Evolutionary conservation across 2,888 invertebrate species (phyloP).

Genomic region (Andrena camellia): DNA sequence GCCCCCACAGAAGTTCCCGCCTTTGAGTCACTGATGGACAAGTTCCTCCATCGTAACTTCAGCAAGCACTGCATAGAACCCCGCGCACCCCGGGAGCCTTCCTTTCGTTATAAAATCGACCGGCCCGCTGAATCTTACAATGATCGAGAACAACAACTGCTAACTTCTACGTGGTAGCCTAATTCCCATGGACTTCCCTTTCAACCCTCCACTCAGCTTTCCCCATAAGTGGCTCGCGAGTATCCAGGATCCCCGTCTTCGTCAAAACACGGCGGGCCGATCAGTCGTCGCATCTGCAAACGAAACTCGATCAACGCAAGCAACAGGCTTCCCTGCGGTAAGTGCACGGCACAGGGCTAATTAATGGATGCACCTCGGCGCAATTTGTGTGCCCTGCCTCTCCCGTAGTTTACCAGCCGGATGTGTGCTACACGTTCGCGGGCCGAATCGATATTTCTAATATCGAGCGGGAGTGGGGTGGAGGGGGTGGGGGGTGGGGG

Average conservation of each 20-base stretch:
- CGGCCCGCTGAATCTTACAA: too few relatives aligned
- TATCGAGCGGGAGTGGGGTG: slow-evolving; percentile 46
- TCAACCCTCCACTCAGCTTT: neutral
- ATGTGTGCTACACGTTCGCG: slow-evolving; percentile 14
- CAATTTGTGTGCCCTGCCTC: slow-evolving; percentile 61
- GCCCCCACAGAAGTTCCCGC: neutral
- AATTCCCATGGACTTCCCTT: neutral
- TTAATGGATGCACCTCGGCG: slow-evolving; percentile 68
- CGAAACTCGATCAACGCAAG: slow-evolving; percentile 36
- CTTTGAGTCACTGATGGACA: slow-evolving; percentile 12
- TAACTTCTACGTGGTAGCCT: too few relatives aligned
- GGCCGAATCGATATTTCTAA: slow-evolving; percentile 76
- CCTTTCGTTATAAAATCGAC: neutral
- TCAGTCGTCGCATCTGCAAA: slow-evolving; percentile 14
- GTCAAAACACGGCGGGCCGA: neutral
- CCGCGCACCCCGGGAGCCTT: neutral
- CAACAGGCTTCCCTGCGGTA: slow-evolving; percentile 48
- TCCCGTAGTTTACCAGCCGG: slow-evolving; percentile 19
- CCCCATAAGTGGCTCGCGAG: neutral
- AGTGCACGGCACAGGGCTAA: slow-evolving; percentile 76
- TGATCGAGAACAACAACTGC: too few relatives aligned
- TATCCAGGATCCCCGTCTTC: neutral
- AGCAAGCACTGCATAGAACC: neutral
- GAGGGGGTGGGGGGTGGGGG: too few relatives aligned
- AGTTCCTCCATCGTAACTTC: slow-evolving; percentile 12